These are phyloP conservation scores for Caenorhabditis remanei DNA, from an alignment of 1,140 invertebrate species.

Conservation along the genomic window DNA sequence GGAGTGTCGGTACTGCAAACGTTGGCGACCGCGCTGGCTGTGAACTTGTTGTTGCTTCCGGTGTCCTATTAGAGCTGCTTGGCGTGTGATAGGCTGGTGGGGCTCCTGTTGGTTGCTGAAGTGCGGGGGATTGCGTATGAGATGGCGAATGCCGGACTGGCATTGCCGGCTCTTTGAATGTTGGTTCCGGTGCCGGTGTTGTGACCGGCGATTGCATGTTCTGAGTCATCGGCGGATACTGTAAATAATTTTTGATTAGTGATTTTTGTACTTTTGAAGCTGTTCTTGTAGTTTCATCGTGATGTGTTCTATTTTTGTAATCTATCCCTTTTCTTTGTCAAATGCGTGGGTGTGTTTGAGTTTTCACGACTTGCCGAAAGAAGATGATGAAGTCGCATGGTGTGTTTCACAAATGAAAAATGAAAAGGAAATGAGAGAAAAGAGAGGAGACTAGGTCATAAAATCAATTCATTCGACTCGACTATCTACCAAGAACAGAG, in stretches of 20 bases:
- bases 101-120: not conserved
- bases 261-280: not conserved
- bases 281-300: not conserved
- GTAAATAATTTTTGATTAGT: not conserved
- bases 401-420: not conserved
- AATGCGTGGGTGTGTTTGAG: not conserved
- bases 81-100: constrained; percentile 18
- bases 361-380: not conserved
- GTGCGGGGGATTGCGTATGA: not conserved
- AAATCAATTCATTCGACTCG: constrained; percentile 11
- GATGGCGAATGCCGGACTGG: constrained; percentile 31
- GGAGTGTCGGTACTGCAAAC: constrained; percentile 23
- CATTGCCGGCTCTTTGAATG: constrained; percentile 28
- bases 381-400: constrained; percentile 21
- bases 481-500: not conserved
- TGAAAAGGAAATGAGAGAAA: not conserved
- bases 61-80: not conserved
- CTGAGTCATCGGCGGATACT: not conserved
- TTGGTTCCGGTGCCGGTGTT: not conserved
- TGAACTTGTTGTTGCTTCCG: not conserved
- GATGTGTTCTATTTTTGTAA: not conserved
- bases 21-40: not conserved
- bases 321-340: too few species aligned
- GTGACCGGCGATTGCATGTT: constrained; percentile 27
- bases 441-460: constrained; percentile 10